Conservation (phyloP, 2,113 vertebrate species). For the Theristicus caerulescens region DNA sequence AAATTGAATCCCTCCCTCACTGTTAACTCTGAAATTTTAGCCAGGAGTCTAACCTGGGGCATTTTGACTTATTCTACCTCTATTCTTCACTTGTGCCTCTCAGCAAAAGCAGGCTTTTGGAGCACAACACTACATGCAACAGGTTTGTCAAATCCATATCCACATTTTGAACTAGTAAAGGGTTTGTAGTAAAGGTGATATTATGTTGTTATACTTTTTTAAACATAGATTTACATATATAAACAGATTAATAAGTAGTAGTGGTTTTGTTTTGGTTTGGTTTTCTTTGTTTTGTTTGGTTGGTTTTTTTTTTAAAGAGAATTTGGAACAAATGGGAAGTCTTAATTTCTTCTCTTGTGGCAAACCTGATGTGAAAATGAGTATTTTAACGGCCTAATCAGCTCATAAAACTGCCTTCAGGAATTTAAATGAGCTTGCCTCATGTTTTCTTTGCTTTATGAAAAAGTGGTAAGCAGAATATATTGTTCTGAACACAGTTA, state of each 20-base stretch:
- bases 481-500: background rate
- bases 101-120: fast-evolving
- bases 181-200: background rate
- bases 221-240: background rate
- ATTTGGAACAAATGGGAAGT: background rate
- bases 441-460: background rate
- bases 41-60: background rate
- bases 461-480: background rate
- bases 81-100: background rate
- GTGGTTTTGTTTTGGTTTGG: background rate
- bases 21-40: background rate
- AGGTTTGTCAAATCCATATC: background rate
- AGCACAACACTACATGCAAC: background rate
- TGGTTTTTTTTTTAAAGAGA: background rate
- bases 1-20: background rate
- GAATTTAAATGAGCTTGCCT: background rate
- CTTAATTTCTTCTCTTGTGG: background rate
- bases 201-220: background rate
- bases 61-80: background rate
- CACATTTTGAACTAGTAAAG: background rate
- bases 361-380: background rate
- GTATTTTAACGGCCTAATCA: background rate
- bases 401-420: background rate
- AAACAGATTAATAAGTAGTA: background rate
- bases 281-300: background rate